phyloP scores from a whole-genome alignment of 2,113 vertebrate species.

The Pedionomus torquatus region DNA sequence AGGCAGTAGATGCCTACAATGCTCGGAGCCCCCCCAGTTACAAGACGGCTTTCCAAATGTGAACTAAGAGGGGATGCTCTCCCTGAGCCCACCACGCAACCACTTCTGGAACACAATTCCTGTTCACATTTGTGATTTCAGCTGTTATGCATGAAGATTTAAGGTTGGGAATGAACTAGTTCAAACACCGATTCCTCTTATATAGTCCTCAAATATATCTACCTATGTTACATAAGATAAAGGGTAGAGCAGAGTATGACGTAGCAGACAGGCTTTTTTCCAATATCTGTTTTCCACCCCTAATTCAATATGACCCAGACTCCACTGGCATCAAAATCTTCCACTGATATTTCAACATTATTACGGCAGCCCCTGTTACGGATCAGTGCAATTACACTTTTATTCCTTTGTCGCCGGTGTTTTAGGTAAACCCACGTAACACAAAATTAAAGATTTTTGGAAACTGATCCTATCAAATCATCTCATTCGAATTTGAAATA shows the following conservation, averaged over 20 bases:
- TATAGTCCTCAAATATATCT: background rate
- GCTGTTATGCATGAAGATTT: accelerated
- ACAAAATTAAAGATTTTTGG: background rate
- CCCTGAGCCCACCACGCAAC: background rate
- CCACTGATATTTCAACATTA: accelerated
- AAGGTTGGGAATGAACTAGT: background rate
- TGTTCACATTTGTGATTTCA: accelerated
- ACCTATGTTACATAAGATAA: accelerated
- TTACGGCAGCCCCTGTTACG: background rate
- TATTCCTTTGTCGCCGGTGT: background rate
- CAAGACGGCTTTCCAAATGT: accelerated
- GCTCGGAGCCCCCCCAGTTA: accelerated
- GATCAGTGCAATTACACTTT: background rate
- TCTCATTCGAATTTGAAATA: background rate
- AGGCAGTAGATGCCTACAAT: background rate
- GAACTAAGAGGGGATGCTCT: background rate
- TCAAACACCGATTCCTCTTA: background rate
- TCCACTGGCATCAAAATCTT: background rate
- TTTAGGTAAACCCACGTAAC: background rate
- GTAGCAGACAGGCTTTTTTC: background rate
- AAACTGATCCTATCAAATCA: background rate
- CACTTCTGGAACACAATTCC: background rate
- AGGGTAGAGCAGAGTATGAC: background rate
- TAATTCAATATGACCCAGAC: background rate
- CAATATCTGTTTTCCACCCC: background rate